These are phyloP conservation scores for Phymastichus coffea DNA, from an alignment of 1,140 invertebrate species.

Conservation along the genomic window DNA sequence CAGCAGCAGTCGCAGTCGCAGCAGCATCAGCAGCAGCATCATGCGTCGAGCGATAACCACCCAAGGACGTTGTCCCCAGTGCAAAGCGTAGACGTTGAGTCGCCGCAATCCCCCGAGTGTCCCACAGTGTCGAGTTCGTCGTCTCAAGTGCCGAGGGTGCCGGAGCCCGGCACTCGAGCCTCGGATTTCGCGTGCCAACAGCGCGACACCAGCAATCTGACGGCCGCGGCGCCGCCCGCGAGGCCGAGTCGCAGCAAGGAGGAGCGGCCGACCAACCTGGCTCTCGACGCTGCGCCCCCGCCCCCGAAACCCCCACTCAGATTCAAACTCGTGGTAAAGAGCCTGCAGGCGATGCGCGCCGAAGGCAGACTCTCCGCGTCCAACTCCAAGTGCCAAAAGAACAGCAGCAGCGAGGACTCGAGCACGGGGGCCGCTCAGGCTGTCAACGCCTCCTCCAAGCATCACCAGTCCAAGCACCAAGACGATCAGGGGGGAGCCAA, in stretches of 20 bases:
- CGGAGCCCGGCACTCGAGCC: not conserved
- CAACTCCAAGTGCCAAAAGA: slow-evolving; percentile 69
- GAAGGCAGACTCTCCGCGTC: slow-evolving; percentile 74
- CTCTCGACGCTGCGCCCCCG: slow-evolving; percentile 49
- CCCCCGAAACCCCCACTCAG: slow-evolving; percentile 46
- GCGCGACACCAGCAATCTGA: not conserved
- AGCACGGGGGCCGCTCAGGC: slow-evolving; percentile 42
- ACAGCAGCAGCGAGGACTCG: slow-evolving; percentile 43
- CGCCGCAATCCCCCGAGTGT: slow-evolving; percentile 29
- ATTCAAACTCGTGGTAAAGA: slow-evolving; percentile 59
- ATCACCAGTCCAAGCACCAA: not conserved
- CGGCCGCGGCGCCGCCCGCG: not conserved
- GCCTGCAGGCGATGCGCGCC: slow-evolving; percentile 58
- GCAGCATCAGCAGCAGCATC: not conserved
- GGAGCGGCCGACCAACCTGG: slow-evolving; percentile 61
- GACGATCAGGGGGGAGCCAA: slow-evolving; percentile 57
- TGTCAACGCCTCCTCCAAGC: not conserved
- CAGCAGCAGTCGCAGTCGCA: not conserved
- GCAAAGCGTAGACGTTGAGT: slow-evolving; percentile 39
- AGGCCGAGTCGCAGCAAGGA: not conserved
- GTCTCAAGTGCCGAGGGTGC: not conserved
- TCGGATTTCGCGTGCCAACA: not conserved
- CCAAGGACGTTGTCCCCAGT: slow-evolving; percentile 47
- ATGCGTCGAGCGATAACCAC: slow-evolving; percentile 37
- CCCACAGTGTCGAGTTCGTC: not conserved